phyloP scores from a whole-genome alignment of 2,797 vertebrate species.

The Syndactyla subalaris region DNA sequence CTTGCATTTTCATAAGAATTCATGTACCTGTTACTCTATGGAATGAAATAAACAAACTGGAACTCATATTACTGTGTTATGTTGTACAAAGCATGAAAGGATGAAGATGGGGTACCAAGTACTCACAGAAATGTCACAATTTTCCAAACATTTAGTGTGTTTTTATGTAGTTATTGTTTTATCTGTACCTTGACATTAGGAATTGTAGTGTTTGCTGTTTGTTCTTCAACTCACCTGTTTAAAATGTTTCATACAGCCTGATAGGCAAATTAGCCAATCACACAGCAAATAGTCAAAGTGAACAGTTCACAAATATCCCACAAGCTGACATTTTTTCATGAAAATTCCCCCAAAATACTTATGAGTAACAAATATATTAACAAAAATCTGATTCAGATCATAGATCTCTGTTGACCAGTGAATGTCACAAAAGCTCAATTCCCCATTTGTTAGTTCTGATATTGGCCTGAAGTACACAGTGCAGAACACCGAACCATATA shows the following conservation, averaged over 20 bases:
- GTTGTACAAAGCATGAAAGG: not conserved
- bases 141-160: not conserved
- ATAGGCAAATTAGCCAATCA: not conserved
- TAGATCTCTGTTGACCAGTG: not conserved
- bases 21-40: not conserved
- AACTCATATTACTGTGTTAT: not conserved
- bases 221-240: not conserved
- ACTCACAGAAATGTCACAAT: not conserved
- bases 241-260: not conserved
- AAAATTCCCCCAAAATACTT: not conserved
- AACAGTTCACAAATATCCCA: not conserved
- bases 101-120: not conserved
- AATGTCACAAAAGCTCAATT: not conserved
- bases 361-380: not conserved
- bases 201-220: not conserved
- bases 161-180: not conserved
- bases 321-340: not conserved
- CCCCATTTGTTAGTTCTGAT: not conserved
- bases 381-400: not conserved
- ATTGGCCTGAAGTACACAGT: not conserved
- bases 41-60: not conserved
- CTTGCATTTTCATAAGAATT: not conserved
- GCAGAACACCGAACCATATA: not conserved
- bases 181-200: not conserved
- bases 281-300: not conserved